phyloP scores from a whole-genome alignment of 2,888 invertebrate species.

The Agriopis marginaria region DNA sequence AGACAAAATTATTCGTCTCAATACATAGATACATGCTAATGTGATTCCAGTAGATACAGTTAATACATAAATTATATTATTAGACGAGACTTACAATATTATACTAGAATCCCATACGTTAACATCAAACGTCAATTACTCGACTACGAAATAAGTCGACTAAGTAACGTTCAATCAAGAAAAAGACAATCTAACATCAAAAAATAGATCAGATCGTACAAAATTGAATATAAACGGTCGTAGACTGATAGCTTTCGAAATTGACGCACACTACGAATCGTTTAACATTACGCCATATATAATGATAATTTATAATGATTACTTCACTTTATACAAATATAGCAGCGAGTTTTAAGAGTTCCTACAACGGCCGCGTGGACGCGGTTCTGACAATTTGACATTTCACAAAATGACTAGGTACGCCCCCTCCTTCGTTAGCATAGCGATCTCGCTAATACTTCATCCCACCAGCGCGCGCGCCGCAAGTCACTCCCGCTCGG shows the following conservation, averaged over 20 bases:
- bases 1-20: slow-evolving; percentile 65
- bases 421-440: slow-evolving; percentile 69
- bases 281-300: slow-evolving; percentile 82
- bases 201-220: slow-evolving; percentile 42
- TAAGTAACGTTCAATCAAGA: slow-evolving; percentile 28
- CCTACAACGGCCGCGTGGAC: slow-evolving; percentile 87
- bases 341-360: slow-evolving; percentile 92
- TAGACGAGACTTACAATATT: slow-evolving; percentile 35
- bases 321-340: slow-evolving; percentile 89
- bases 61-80: slow-evolving; percentile 39
- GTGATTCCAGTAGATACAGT: slow-evolving; percentile 55
- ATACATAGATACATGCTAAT: slow-evolving; percentile 58
- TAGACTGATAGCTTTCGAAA: slow-evolving; percentile 84
- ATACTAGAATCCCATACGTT: slow-evolving; percentile 27
- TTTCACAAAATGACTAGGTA: slow-evolving; percentile 87
- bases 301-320: slow-evolving; percentile 83
- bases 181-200: slow-evolving; percentile 34
- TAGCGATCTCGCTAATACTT: slow-evolving; percentile 71
- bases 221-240: slow-evolving; percentile 54
- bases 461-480: slow-evolving; percentile 55
- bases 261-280: slow-evolving; percentile 81
- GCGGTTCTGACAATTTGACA: slow-evolving; percentile 85
- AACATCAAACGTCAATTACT: slow-evolving; percentile 21
- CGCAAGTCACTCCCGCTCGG: slow-evolving; percentile 40
- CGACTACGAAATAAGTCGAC: slow-evolving; percentile 19